phyloP scores from a whole-genome alignment of 1,140 invertebrate genomes.

The Pantala flavescens region DNA sequence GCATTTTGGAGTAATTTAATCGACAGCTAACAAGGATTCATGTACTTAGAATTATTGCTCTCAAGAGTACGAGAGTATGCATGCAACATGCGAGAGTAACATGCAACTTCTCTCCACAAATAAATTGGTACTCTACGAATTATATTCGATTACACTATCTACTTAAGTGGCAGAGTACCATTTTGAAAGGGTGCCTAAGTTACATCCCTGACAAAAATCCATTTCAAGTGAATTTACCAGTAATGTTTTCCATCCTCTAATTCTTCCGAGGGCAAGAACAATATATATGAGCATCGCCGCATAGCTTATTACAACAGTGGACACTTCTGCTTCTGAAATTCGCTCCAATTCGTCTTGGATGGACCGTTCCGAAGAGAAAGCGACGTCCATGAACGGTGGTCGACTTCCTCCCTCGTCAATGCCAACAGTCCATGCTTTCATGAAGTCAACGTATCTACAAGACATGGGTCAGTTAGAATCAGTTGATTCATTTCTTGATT shows the following conservation, averaged over 20 bases:
- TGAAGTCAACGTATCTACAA: constrained; percentile 64
- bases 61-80: too few relatives aligned
- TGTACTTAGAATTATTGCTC: too few relatives aligned
- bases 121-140: too few relatives aligned
- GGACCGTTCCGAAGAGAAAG: constrained; percentile 72
- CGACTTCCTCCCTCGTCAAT: constrained; percentile 33
- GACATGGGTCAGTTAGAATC: constrained; percentile 18
- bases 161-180: too few relatives aligned
- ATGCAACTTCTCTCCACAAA: too few relatives aligned
- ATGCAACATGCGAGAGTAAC: too few relatives aligned
- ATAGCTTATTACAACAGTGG: constrained; percentile 78
- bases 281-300: constrained; percentile 89
- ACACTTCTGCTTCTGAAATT: constrained; percentile 66
- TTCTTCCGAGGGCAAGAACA: constrained; percentile 67
- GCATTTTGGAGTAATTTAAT: too few relatives aligned
- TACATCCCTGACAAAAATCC: too few relatives aligned
- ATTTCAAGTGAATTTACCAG: constrained; percentile 36
- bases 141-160: too few relatives aligned
- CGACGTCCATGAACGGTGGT: constrained; percentile 57
- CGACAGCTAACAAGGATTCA: too few relatives aligned
- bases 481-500: too few relatives aligned
- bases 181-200: too few relatives aligned
- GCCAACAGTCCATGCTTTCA: constrained; percentile 53
- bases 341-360: constrained; percentile 80
- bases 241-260: constrained; percentile 45